A percentile compares a stretch with the other conserved stretches of the same genome.
Conservation (phyloP, 1,140 invertebrate species). For the Drosophila equinoxialis region DNA sequence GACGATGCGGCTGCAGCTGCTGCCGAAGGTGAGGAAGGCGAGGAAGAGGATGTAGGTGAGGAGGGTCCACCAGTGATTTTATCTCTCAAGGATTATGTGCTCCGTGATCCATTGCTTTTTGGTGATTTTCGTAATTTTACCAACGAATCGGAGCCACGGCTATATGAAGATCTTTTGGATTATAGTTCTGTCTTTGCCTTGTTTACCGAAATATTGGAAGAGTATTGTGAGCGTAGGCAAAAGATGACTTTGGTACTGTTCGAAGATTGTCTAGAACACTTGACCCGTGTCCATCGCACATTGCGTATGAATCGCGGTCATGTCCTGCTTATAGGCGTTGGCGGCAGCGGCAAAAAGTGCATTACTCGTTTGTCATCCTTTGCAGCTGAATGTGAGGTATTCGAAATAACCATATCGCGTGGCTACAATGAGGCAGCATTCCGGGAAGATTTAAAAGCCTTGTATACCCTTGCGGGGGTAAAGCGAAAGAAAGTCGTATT, state of each 20-base stretch:
- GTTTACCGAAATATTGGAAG: slow-evolving; percentile 94
- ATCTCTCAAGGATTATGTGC: slow-evolving; percentile 82
- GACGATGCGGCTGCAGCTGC: slow-evolving; percentile 29
- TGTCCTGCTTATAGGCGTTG: slow-evolving; percentile 92
- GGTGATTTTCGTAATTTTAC: slow-evolving; percentile 94
- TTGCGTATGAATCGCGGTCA: slow-evolving; percentile 93
- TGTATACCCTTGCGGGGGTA: slow-evolving; percentile 89
- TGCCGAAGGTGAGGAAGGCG: slow-evolving; percentile 49
- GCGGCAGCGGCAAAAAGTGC: slow-evolving; percentile 92
- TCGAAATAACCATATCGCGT: slow-evolving; percentile 91
- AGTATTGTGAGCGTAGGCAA: slow-evolving; percentile 89
- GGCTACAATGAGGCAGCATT: slow-evolving; percentile 93
- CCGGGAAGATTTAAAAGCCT: slow-evolving; percentile 92
- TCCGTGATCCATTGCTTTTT: slow-evolving; percentile 92
- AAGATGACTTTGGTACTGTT: slow-evolving; percentile 93
- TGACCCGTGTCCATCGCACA: slow-evolving; percentile 92
- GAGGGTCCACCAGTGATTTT: slow-evolving; percentile 47
- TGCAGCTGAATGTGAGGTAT: slow-evolving; percentile 90
- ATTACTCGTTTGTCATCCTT: slow-evolving; percentile 89
- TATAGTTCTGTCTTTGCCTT: slow-evolving; percentile 93
- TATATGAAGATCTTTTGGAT: slow-evolving; percentile 95
- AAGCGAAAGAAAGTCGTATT: slow-evolving; percentile 92
- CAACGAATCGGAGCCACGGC: slow-evolving; percentile 89
- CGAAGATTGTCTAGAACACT: slow-evolving; percentile 94
- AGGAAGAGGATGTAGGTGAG: slow-evolving; percentile 54